Base-by-base conservation (phyloP, 1,140 invertebrate genomes). In the Penaeus japonicus region DNA sequence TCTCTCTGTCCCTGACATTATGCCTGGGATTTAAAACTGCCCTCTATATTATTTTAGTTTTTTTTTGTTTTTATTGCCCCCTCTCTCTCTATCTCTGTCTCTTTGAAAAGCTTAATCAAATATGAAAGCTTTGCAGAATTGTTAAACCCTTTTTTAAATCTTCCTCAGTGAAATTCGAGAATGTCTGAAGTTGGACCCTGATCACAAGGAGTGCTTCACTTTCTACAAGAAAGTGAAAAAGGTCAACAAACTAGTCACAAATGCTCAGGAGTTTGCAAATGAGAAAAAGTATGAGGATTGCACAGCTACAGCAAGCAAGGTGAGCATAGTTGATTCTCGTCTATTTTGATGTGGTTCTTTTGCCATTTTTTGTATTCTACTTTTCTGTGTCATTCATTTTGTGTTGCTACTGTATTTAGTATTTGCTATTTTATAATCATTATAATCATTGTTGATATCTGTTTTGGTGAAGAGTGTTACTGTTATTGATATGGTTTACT, bases 211-310 rank as follows among this genome's bases (percentile, higher is more conserved):
- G 87, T 99, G 99, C 93, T 98, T 95, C 95, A 95, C 96, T n/a
- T 96, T 98, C 92, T 99, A 99, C 93, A 99, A 99, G 92, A 98
- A 97, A 92, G 93, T 99, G 2, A 99, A 99, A 92, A 99, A 99
- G 92, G 94, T 99, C n/a, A 96, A 96, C 82, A 99, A 98, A 92
- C 93, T 96, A 84, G 91, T 99, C 55, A 93, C 94, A 47, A 94
- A 95, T n/a, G 95, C 96, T 5, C 95, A 97, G 90, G 94, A 95
- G 55, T 93, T 94, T 17, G 94, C 95, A 22, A 95, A 96, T 89
- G 92, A 94, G 20, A 94, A 96, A 78, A 93, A 97, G 90, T 97
- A 94, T 93, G 92, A 93, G 0, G 95, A 95, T 22, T 99, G 99
- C 93, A 94, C 97, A 35, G 92, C 94, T 10, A 94, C 95, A 77